Conservation (phyloP, 2,888 invertebrate genomes). For the Noctuana brunneofusca region DNA sequence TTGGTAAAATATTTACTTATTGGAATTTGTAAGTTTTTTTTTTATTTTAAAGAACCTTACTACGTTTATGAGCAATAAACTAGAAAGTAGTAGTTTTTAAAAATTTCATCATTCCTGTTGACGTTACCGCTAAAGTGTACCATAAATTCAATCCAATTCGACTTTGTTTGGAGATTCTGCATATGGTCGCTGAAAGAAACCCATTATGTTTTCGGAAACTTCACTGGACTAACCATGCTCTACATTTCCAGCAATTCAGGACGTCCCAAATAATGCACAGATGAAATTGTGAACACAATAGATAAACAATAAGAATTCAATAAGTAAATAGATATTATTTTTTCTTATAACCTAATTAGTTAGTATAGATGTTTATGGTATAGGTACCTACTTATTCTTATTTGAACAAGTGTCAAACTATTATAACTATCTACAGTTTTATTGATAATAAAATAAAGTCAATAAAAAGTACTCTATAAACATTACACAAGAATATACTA, state of each 20-base stretch:
- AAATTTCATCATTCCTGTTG: slow-evolving; percentile 27
- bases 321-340: not conserved
- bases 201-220: slow-evolving; percentile 31
- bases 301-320: not conserved
- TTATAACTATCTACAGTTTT: not conserved
- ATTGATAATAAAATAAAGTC: not conserved
- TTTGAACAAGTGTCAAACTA: not conserved
- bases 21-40: too few species aligned
- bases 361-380: not conserved
- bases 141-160: slow-evolving; percentile 27
- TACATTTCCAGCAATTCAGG: slow-evolving; percentile 12
- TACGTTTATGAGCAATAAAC: too few species aligned
- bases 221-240: slow-evolving; percentile 9
- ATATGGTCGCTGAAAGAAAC: slow-evolving; percentile 28
- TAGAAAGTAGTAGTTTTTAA: slow-evolving; percentile 26
- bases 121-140: slow-evolving; percentile 16
- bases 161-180: slow-evolving; percentile 32
- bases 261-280: not conserved
- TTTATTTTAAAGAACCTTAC: too few species aligned
- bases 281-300: not conserved
- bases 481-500: too few species aligned
- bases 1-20: too few species aligned
- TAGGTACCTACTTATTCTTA: not conserved
- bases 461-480: too few species aligned
- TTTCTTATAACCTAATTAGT: not conserved